Percentiles rank a stretch among this genome's conserved stretches.
These are phyloP conservation scores for Macrochelys suwanniensis DNA, from an alignment of 2,797 vertebrate species.

Conservation along the genomic window DNA sequence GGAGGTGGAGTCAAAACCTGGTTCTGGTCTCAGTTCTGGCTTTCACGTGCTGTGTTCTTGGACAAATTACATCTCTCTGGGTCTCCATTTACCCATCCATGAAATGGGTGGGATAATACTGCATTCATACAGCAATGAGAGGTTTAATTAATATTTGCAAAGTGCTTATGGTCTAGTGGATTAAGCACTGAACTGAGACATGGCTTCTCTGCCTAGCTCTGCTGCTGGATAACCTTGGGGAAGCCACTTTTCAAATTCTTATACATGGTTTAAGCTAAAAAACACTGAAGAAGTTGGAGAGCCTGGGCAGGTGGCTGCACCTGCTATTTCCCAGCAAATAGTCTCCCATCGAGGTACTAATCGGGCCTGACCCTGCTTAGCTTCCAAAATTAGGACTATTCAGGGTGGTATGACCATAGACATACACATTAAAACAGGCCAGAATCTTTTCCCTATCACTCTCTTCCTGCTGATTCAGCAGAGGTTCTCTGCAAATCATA, in stretches of 20 bases:
- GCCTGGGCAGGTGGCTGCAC: too few relatives aligned
- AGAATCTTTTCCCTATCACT: background rate
- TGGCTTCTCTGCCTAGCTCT: background rate
- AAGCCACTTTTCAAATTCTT: background rate
- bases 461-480: background rate
- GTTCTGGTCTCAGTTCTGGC: background rate
- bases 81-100: background rate
- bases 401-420: too few relatives aligned
- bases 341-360: too few relatives aligned
- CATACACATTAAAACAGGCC: too few relatives aligned
- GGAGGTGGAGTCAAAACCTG: background rate
- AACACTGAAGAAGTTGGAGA: too few relatives aligned
- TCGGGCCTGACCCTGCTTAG: too few relatives aligned
- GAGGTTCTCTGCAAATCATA: accelerated
- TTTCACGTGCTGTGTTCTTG: background rate
- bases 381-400: too few relatives aligned
- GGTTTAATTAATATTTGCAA: background rate
- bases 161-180: background rate
- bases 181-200: background rate
- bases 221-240: background rate
- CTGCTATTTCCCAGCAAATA: too few relatives aligned
- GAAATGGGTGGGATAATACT: background rate
- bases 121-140: background rate
- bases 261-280: background rate
- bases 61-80: background rate